phyloP scores from a whole-genome alignment of 2,888 invertebrate species.

The Orchesella flavescens region DNA sequence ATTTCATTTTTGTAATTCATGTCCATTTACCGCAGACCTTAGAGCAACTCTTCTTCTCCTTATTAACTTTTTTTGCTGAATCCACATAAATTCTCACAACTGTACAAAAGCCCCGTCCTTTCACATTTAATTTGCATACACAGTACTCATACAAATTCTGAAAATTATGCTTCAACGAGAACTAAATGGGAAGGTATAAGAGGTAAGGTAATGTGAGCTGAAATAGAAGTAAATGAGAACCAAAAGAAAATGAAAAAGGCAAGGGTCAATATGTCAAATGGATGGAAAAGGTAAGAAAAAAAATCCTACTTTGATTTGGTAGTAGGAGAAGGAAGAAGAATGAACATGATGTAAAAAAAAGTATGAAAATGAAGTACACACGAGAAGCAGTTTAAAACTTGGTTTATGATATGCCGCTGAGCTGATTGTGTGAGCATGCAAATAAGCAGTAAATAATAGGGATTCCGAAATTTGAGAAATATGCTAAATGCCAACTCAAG shows the following conservation, averaged over 20 bases:
- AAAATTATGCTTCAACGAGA: conserved; percentile 30
- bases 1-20: too few relatives aligned
- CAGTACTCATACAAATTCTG: neutral
- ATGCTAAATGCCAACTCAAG: neutral
- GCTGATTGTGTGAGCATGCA: conserved; percentile 27
- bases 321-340: neutral
- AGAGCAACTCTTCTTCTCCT: too few relatives aligned
- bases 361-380: neutral
- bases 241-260: neutral
- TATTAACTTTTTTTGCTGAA: neutral
- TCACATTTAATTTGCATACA: conserved; percentile 14
- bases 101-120: neutral
- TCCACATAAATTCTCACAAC: neutral
- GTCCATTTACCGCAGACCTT: too few relatives aligned
- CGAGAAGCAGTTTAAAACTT: neutral
- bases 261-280: conserved; percentile 40
- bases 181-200: neutral
- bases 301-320: neutral
- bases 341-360: conserved; percentile 1
- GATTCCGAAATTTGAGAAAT: conserved; percentile 8
- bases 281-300: neutral
- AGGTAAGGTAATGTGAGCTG: neutral
- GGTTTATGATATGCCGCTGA: conserved; percentile 33
- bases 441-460: conserved; percentile 23
- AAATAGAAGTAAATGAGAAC: neutral